Evolutionary conservation across 2,888 invertebrate genomes (phyloP), one percentile per base, ranked within the genome.

Genomic region (Harpagoxenus sublaevis): DNA sequence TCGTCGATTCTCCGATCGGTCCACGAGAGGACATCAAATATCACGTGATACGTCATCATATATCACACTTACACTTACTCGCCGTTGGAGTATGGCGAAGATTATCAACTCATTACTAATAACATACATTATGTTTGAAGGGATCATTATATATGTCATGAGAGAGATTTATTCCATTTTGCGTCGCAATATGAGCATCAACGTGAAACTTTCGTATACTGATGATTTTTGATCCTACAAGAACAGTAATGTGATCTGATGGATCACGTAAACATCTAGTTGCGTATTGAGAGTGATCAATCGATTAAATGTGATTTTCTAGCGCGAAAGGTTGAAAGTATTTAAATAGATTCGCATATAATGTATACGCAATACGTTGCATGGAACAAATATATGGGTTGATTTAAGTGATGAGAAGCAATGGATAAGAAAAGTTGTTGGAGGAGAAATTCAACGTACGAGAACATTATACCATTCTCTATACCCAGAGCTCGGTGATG

Each of bases 221-320:
- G 51, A 12, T 15, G n/a, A 57, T 45, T 71, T 35, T 48, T 48
- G 12, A 39, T 39, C 15, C 48, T 23, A 12, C 23, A 23, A 23
- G 18, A 68, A 31, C 6, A 0, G 18, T 42, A 51, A 39, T 77
- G 28, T 31, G 51, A 42, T 77, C 35, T 55, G 42, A 53, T 66
- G 42, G 68, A 68, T 77, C 23, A 39, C 23, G 12, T 6, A 10
- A 9, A 18, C 23, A 23, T 77, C 12, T 53, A 42, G 5, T 39
- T 55, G n/a, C 39, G 18, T 31, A 31, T 2, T 51, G 75, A 51
- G 18, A 39, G 42, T 45, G 55, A 78, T 78, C 18, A 15, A 65
- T 66, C 53, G 78, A 78, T 78, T 42, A 12, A n/a, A 78, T n/a
- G 15, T 23, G 31, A 28, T 66, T 66, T 77, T 53, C 35, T 51